phyloP scores from a whole-genome alignment of 2,113 vertebrate genomes.

The Marmota flaviventris region DNA sequence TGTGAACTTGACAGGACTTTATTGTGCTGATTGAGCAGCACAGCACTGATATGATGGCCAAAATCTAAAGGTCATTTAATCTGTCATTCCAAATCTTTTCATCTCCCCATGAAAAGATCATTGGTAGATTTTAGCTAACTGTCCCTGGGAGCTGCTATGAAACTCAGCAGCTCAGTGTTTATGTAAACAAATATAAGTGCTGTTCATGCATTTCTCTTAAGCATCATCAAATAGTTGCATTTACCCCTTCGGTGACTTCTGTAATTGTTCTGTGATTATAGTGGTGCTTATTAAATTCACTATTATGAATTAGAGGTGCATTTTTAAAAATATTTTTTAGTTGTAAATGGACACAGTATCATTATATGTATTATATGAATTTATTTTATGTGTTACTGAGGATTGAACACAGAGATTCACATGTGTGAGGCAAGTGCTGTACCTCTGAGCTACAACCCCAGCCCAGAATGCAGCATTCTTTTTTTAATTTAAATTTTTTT shows the following conservation, averaged over 20 bases:
- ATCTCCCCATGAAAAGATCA: not conserved
- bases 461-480: not conserved
- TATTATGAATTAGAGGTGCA: not conserved
- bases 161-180: slow-evolving; percentile 4
- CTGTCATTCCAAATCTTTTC: not conserved
- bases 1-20: slow-evolving; percentile 24
- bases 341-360: no score
- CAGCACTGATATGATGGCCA: not conserved
- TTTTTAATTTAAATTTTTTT: not conserved
- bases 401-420: no score
- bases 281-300: not conserved
- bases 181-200: not conserved
- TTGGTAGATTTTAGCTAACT: slow-evolving; percentile 14
- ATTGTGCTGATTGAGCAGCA: not conserved
- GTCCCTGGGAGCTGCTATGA: not conserved
- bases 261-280: slow-evolving; percentile 24
- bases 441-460: no score
- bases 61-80: not conserved
- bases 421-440: no score
- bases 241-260: not conserved
- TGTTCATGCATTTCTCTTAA: not conserved
- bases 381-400: no score
- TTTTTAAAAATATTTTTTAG: not conserved
- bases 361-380: no score
- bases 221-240: not conserved